Evolutionary conservation across 2,113 vertebrate species (phyloP), one percentile per base, ranked within the genome.

Genomic region (Rousettus leschenaultii): DNA sequence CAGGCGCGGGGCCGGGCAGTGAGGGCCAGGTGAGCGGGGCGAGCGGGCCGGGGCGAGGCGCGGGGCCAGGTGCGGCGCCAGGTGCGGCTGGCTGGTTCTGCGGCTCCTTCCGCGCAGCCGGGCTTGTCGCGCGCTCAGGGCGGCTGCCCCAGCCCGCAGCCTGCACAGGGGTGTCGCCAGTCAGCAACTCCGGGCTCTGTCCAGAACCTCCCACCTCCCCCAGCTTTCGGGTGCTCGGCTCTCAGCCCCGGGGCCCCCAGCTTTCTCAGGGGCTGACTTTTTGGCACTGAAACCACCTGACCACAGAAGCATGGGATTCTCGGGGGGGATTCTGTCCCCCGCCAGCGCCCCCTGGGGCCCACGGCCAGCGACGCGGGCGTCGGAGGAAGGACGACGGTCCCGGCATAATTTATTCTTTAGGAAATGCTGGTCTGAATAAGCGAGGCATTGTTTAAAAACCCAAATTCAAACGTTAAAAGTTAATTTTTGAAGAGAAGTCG

Each of bases 371-470:
- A 75, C 14, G 5, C 19, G 45, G 45, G 11, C 2, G 45, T 45
- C 3, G 2, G 51, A 92, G 21, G 35, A 7, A 70, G 68, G 33
- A 30, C 13, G 73, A 61, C 66, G 83, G 79, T 86, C 3, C 22
- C 55, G 68, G 77, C 91, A 28, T 38, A 70, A 22, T 30, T 90
- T 66, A 53, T 51, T 90, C 93, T 93, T 97, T 45, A 78, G 48
- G 40, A 68, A 55, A 59, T 45, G 45, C 38, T 71, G 19, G n/a
- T 65, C 85, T 74, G 63, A 63, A 92, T 89, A 96, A 97, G 33
- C 57, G 35, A 90, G 75, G 77, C 12, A 38, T 22, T 80, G 21
- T 48, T 90, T 90, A 53, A 68, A 83, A 83, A 96, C 59, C 26
- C 40, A 78, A 63, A 84, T 78, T 83, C 38, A 57, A 78, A 22